Evolutionary conservation across 2,888 invertebrate genomes (phyloP).

Genomic region (Myopa tessellatipennis): DNA sequence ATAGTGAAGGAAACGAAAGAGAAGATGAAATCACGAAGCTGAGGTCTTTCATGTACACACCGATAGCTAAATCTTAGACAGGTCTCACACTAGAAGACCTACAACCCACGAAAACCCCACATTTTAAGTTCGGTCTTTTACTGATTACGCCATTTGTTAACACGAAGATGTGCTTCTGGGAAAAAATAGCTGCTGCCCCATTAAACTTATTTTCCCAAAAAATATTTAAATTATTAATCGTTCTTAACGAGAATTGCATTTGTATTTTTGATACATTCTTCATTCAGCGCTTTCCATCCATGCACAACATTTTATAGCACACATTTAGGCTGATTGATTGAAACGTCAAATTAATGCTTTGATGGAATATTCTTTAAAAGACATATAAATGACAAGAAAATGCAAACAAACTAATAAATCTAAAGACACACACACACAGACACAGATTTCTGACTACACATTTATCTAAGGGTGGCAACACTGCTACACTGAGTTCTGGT

Average conservation of each 20-base stretch:
- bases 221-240: neutral
- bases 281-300: neutral
- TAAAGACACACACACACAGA: neutral
- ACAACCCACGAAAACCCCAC: too few species aligned
- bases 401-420: constrained; percentile 28
- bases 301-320: neutral
- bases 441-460: neutral
- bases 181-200: too few species aligned
- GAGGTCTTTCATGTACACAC: too few species aligned
- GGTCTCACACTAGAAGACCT: too few species aligned
- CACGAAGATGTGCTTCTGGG: too few species aligned
- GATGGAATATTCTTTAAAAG: constrained; percentile 47
- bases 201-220: neutral
- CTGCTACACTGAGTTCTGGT: constrained; percentile 5
- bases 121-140: too few species aligned
- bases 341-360: constrained; percentile 59
- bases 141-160: too few species aligned
- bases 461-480: constrained; percentile 14
- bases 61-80: too few species aligned
- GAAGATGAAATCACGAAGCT: too few species aligned
- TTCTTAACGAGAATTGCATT: too few species aligned
- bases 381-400: constrained; percentile 40
- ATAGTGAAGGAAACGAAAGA: too few species aligned
- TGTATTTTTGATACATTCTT: too few species aligned
- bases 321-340: constrained; percentile 60